A percentile compares a stretch with the other conserved stretches of the same genome.
phyloP scores from a whole-genome alignment of 2,113 vertebrate species.

The Strix aluco region DNA sequence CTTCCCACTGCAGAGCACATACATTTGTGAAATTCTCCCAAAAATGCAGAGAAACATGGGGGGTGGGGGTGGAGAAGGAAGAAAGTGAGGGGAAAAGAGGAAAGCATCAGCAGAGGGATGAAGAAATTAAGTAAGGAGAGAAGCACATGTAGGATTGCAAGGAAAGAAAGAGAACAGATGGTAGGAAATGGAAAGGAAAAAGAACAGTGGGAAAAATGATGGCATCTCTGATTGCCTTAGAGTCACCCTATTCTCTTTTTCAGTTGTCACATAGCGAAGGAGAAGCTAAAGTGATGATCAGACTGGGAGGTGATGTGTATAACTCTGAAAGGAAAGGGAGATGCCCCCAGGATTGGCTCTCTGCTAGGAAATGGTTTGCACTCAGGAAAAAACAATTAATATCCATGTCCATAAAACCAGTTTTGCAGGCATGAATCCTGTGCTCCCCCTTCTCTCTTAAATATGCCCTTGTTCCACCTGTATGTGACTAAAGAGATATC shows the following conservation, averaged over 20 bases:
- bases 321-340: background rate
- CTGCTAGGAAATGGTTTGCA: background rate
- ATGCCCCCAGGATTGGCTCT: background rate
- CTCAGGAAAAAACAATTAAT: background rate
- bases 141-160: background rate
- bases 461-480: background rate
- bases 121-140: background rate
- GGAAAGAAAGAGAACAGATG: background rate
- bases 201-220: background rate
- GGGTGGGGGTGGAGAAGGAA: rapidly evolving
- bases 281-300: background rate
- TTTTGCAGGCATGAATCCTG: background rate
- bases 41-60: background rate
- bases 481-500: background rate
- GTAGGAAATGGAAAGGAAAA: background rate
- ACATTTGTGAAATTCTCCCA: background rate
- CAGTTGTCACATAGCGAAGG: background rate
- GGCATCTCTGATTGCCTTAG: background rate
- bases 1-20: background rate
- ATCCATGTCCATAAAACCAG: background rate
- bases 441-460: background rate
- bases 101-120: background rate
- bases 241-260: background rate
- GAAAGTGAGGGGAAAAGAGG: background rate
- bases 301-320: background rate